Evolutionary conservation across 2,888 invertebrate species (phyloP), one percentile per base, ranked within the genome.

Genomic region (Ametastegia equiseti): DNA sequence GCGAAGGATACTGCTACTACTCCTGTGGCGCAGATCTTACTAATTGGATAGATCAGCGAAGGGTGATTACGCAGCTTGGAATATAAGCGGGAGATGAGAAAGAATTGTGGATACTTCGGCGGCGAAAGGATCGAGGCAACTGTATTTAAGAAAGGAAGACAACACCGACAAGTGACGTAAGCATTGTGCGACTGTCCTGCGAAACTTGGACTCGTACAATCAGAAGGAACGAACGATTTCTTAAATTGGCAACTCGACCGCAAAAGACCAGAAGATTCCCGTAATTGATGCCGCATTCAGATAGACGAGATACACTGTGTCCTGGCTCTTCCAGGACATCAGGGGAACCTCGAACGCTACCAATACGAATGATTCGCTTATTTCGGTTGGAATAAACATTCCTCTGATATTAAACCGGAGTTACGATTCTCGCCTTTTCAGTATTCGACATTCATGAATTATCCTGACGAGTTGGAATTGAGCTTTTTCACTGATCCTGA

Each of bases 21-120:
- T 67, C 67, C 7, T 33, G 50, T 15, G 19, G 54, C 23, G 33
- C 19, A 54, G 50, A 75, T 50, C 75, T 84, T 88, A 85, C 89
- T 89, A 88, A 89, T 89, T 89, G 88, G 88, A 86, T 88, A 86
- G 89, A 89, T 89, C 86, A 86, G 85, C 82, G 86, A 84, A 86
- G 86, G 86, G 86, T 86, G 87, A 88, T 88, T 87, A 86, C 85
- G 82, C 80, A 15, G 13, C 27, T 13, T 27, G 45, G 15, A 5
- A n/a, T n/a, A 13, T 7, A 19, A 71, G n/a, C 6, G 47, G 1
- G 1, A 42, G 11, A 15, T 11, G 45, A 15, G 27, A 47, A 27
- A n/a, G 69, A 71, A 27, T 2, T n/a, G 1, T 19, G 15, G 6
- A 45, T 30, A 45, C 33, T 71, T 30, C 71, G 27, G 27, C 71